Conservation (phyloP, 2,888 invertebrate genomes). For the Anarsia innoxiella region DNA sequence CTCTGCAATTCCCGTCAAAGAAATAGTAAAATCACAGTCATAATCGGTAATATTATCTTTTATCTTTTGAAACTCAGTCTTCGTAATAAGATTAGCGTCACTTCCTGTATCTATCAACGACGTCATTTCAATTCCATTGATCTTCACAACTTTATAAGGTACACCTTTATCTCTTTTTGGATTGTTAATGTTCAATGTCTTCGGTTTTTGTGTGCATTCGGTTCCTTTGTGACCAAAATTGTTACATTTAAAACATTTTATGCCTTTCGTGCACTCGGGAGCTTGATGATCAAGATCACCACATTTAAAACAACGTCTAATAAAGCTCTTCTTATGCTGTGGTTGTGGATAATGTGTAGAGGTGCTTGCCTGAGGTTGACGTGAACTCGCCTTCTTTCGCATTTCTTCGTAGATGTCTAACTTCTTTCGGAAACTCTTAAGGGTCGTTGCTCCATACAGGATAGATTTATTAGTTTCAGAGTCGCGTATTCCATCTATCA, state of each 20-base stretch:
- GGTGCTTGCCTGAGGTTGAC: neutral
- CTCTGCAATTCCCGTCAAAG: constrained; percentile 14
- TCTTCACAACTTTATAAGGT: constrained; percentile 12
- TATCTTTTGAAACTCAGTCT: neutral
- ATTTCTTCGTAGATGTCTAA: constrained; percentile 17
- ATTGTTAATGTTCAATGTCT: constrained; percentile 11
- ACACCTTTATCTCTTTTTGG: constrained; percentile 2
- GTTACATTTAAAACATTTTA: constrained; percentile 17
- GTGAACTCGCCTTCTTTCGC: constrained; percentile 8
- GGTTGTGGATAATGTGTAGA: too few species aligned
- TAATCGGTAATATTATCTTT: neutral
- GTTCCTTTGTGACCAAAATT: neutral
- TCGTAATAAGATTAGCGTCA: constrained; percentile 18
- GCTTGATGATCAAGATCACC: constrained; percentile 14
- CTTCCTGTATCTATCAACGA: too few species aligned
- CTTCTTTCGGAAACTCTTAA: constrained; percentile 21
- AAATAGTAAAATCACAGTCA: neutral
- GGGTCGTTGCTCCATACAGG: constrained; percentile 19
- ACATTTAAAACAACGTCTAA: constrained; percentile 23
- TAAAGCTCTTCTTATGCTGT: constrained; percentile 10
- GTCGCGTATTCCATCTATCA: constrained; percentile 39
- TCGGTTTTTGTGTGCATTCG: constrained; percentile 10
- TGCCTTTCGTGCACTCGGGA: constrained; percentile 21
- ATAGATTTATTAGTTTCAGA: constrained; percentile 21
- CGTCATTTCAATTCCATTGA: constrained; percentile 5